Base-by-base conservation (phyloP, 1,140 invertebrate genomes). In the Apis cerana region DNA sequence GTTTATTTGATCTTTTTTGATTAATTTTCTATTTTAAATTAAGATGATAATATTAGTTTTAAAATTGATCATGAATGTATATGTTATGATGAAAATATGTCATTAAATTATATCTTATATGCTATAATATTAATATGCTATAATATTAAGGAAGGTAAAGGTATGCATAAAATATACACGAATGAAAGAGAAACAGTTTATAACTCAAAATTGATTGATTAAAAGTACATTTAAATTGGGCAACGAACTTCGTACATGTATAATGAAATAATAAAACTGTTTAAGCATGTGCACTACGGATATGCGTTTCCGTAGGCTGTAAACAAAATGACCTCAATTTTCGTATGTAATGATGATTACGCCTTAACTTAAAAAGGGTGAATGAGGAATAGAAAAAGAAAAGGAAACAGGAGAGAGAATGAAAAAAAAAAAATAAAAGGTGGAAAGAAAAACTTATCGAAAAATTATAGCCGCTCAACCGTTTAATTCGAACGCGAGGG, bases 131-230 rank as follows among this genome's bases (percentile, higher is more conserved):
- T n/a, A n/a, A n/a, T n/a, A n/a, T n/a, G n/a, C n/a, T n/a, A 9
- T 48, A 59, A 13, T 56, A 19, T 71, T 54, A 70, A 82, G 61
- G 77, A 58, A 80, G 33, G 58, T 67, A 27, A 78, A 50, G 67
- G 67, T 83, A 69, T 65, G 27, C 64, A 80, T 68, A 88, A 79
- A 85, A 52, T 83, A 59, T 50, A 82, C 72, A 58, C 43, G 13
- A 19, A 27, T 88, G 83, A 88, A 92, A 90, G 89, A 88, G 89
- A 89, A 93, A 93, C 86, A 90, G 88, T 92, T 92, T 90, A 91
- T 92, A 93, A 93, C 90, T 92, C 88, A 92, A 93, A 92, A 90
- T 92, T 86, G 87, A 90, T 89, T 83, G 89, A 91, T 91, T 91
- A 92, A 92, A 92, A 91, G 82, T 92, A 92, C 91, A 92, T 89